Evolutionary conservation across 1,140 invertebrate species (phyloP).

Genomic region (Drosophila navojoa): DNA sequence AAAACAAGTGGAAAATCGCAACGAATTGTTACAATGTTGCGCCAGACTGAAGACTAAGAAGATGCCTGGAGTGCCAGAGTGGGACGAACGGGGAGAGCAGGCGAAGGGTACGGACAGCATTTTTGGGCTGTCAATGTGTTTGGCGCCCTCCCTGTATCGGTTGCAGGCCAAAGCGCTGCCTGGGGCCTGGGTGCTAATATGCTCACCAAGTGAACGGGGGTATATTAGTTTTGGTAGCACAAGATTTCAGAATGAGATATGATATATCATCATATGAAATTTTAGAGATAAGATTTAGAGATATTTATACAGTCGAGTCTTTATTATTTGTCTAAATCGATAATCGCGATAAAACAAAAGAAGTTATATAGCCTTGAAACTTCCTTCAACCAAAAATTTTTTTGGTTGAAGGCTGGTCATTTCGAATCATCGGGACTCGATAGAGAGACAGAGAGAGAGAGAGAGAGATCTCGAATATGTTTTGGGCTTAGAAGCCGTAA

Average conservation of each 20-base stretch:
- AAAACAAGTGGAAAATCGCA: constrained; percentile 79
- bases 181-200: constrained; percentile 49
- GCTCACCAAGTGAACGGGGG: background rate
- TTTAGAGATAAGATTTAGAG: too few species aligned
- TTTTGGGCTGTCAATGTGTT: constrained; percentile 34
- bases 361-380: too few species aligned
- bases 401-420: too few species aligned
- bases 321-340: too few species aligned
- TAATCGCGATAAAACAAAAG: too few species aligned
- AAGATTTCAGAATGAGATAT: too few species aligned
- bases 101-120: constrained; percentile 49
- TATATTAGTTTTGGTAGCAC: background rate
- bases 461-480: too few species aligned
- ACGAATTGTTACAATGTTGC: constrained; percentile 77
- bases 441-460: background rate
- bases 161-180: constrained; percentile 17
- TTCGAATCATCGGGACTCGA: too few species aligned
- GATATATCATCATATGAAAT: too few species aligned
- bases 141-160: constrained; percentile 10
- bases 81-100: constrained; percentile 7
- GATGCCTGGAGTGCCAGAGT: constrained; percentile 16
- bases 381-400: too few species aligned
- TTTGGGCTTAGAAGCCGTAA: too few species aligned
- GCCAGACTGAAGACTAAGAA: constrained; percentile 9
- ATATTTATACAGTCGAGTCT: too few species aligned